Conservation (phyloP, 2,113 vertebrate species). For the Formicarius rufipectus region DNA sequence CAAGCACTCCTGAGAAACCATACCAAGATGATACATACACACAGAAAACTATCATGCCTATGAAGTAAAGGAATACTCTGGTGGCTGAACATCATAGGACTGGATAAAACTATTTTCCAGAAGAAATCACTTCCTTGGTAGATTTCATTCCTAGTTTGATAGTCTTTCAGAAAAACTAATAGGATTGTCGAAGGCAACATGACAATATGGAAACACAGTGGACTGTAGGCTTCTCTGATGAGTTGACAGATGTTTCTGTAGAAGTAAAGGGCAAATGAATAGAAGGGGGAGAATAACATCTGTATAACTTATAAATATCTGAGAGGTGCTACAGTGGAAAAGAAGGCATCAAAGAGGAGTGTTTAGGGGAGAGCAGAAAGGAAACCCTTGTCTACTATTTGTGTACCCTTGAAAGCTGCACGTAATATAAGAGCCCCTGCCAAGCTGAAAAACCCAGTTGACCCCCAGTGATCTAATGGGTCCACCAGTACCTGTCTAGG, state of each 20-base stretch:
- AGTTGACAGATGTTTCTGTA: not conserved
- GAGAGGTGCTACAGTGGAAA: not conserved
- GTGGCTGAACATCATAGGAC: not conserved
- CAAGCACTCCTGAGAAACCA: not conserved
- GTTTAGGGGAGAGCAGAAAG: not conserved
- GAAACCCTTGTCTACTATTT: not conserved
- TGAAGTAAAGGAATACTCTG: not conserved
- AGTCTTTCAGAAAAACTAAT: not conserved
- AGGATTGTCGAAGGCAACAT: not conserved
- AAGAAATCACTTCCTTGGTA: not conserved
- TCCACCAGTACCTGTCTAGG: not conserved
- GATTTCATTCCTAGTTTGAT: not conserved
- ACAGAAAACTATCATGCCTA: not conserved
- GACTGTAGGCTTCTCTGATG: not conserved
- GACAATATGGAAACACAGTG: not conserved
- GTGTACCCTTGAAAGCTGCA: not conserved
- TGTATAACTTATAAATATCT: not conserved
- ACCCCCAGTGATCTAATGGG: not conserved
- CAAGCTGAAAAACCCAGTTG: not conserved
- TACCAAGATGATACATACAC: not conserved
- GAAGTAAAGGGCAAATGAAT: not conserved
- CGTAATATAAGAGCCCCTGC: not conserved
- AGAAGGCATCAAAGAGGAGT: not conserved
- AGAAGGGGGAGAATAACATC: not conserved
- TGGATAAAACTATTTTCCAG: not conserved